A percentile compares a stretch with the other conserved stretches of the same genome.
Evolutionary conservation across 1,140 invertebrate species (phyloP).

Genomic region (Hycleus phaleratus): DNA sequence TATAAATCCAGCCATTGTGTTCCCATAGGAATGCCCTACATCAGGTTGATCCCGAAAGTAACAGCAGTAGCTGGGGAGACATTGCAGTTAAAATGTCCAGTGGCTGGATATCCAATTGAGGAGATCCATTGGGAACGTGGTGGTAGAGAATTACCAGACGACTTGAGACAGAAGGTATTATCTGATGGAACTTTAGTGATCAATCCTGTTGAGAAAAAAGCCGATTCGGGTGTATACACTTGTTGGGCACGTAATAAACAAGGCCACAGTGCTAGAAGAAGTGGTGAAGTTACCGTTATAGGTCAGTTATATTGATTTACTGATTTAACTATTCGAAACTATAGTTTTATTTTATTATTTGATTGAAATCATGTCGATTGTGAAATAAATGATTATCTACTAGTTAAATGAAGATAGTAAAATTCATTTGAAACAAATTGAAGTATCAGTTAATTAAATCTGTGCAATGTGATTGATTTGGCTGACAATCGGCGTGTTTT

Average conservation of each 20-base stretch:
- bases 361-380: too few relatives aligned
- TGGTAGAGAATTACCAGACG: conserved; percentile 67
- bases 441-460: too few relatives aligned
- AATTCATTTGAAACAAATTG: too few relatives aligned
- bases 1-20: neutral
- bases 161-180: conserved; percentile 70
- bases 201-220: conserved; percentile 62
- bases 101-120: conserved; percentile 77
- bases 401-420: too few relatives aligned
- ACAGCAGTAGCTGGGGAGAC: conserved; percentile 77
- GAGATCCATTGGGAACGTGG: conserved; percentile 74
- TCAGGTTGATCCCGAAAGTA: conserved; percentile 73
- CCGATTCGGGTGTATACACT: conserved; percentile 70
- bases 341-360: too few relatives aligned
- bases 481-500: too few relatives aligned
- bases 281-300: conserved; percentile 66
- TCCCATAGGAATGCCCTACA: conserved; percentile 67
- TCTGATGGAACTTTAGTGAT: conserved; percentile 66
- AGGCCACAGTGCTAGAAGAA: conserved; percentile 60
- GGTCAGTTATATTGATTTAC: conserved; percentile 45
- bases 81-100: conserved; percentile 73
- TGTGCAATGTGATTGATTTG: too few relatives aligned
- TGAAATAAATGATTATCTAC: too few relatives aligned
- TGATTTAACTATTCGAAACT: too few relatives aligned
- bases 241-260: conserved; percentile 69